Conservation (phyloP, 2,113 vertebrate species). For the Neopipo cinnamomea region DNA sequence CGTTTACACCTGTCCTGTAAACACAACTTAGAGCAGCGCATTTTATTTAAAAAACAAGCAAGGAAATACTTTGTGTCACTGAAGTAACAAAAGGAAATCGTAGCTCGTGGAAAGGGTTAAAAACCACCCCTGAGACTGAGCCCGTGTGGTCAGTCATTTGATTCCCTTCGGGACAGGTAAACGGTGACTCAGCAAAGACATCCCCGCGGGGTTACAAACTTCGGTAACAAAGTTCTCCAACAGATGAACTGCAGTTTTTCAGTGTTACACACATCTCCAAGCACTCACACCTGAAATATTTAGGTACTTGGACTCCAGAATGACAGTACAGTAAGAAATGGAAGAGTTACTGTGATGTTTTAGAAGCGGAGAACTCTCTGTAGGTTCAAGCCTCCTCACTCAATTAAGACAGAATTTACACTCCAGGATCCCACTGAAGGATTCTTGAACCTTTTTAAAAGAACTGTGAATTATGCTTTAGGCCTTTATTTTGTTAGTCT, state of each 20-base stretch:
- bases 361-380: background rate
- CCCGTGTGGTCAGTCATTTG: rapidly evolving
- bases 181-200: background rate
- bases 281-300: background rate
- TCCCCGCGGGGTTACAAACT: rapidly evolving
- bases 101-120: background rate
- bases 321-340: background rate
- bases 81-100: background rate
- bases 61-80: background rate
- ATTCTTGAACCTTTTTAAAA: background rate
- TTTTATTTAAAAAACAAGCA: background rate
- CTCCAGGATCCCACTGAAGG: background rate
- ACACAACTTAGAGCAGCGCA: background rate
- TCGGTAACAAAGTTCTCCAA: background rate
- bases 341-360: background rate
- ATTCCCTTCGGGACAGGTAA: background rate
- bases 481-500: background rate
- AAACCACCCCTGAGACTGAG: background rate
- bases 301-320: background rate
- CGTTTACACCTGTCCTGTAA: background rate
- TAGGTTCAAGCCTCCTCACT: background rate
- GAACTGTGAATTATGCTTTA: background rate
- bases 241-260: background rate
- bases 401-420: background rate
- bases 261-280: background rate